A percentile compares a stretch with the other conserved stretches of the same genome.
These are phyloP conservation scores for Bombus balteatus DNA, from an alignment of 1,140 invertebrate genomes.

Conservation along the genomic window DNA sequence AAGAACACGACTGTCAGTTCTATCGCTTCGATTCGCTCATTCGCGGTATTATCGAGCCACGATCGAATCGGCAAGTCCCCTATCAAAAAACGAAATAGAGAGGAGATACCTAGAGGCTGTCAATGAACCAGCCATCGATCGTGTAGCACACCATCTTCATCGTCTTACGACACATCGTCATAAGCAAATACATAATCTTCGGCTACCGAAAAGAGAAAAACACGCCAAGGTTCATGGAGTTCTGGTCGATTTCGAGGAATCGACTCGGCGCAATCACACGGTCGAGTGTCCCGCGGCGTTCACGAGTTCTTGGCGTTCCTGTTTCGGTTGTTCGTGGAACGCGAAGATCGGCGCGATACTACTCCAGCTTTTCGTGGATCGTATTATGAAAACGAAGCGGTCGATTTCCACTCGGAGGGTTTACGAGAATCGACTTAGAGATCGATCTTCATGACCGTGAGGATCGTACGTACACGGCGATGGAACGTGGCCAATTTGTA, in stretches of 20 bases:
- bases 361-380: background rate
- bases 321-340: slow-evolving; percentile 43
- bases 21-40: background rate
- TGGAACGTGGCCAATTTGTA: slow-evolving; percentile 8
- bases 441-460: slow-evolving; percentile 12
- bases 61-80: background rate
- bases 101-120: background rate
- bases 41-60: background rate
- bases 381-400: slow-evolving; percentile 11
- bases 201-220: slow-evolving; percentile 44
- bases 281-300: slow-evolving; percentile 14
- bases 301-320: background rate
- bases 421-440: background rate
- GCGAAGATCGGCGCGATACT: slow-evolving; percentile 22
- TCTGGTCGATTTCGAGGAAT: slow-evolving; percentile 62
- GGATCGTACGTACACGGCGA: background rate
- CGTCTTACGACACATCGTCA: slow-evolving; percentile 14
- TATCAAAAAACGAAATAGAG: too few relatives aligned
- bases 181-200: slow-evolving; percentile 12
- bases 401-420: slow-evolving; percentile 2
- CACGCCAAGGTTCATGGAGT: background rate
- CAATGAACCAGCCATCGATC: background rate
- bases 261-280: slow-evolving; percentile 37
- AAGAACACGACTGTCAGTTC: background rate
- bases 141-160: background rate